Base-by-base conservation (phyloP, 2,797 vertebrate species). In the Hylomyscus alleni region DNA sequence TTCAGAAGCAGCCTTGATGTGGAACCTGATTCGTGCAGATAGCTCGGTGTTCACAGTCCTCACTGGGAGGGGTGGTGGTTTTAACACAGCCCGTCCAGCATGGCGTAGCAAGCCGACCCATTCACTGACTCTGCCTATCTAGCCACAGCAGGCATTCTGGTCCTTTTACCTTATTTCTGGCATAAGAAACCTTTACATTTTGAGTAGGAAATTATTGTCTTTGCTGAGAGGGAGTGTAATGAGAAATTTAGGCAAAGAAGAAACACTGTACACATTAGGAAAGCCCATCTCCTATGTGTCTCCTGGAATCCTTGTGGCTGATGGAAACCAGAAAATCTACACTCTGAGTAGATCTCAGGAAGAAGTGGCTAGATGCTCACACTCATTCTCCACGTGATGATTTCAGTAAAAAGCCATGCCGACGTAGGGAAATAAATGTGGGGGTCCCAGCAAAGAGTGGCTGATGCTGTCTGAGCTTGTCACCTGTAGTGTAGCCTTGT, bases 121-220 rank as follows among this genome's bases (percentile, higher is more conserved):
- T 29, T 37, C 56, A 15, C 24, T 44, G 31, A 4, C 60, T 37
- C 60, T 37, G 40, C 22, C 0, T 67, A 15, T 54, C 29, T n/a
- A 20, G 15, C 89, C 31, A 65, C 5, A 82, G 17, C 37, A 87
- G 65, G 17, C 40, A 44, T 17, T 88, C 17, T 80, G 22, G 58
- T 56, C 44, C 90, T 92, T 96, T 90, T 67, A n/a, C 6, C 90
- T 65, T 60, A 47, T 62, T 67, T 73, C 9, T 89, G 9, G 2
- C 31, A 65, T 90, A 76, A 81, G 37, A 87, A 22, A 73, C 77
- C 40, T 62, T 85, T 88, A 85, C 17, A 13, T 85, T 67, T 65
- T 34, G 44, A 81, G 88, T 22, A 34, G 26, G 58, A 37, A 37
- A 26, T 72, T 54, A 8, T 40, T 29, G 50, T 69, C 20, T 67